These are phyloP conservation scores for Aricia artaxerxes DNA, from an alignment of 2,888 invertebrate species.

Conservation along the genomic window DNA sequence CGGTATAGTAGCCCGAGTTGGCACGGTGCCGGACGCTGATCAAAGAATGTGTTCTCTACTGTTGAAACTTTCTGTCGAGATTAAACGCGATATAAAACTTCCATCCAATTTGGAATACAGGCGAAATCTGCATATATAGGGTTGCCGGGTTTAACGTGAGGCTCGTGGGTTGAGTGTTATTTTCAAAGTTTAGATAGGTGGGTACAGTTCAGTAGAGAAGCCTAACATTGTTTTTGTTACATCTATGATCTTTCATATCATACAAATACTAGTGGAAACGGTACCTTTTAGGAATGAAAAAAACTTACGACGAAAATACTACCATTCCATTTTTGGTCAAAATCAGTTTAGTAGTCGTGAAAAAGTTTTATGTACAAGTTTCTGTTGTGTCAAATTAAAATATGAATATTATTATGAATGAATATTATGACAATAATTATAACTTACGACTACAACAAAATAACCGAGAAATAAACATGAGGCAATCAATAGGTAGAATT, in stretches of 20 bases:
- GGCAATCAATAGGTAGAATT: neutral
- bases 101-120: constrained; percentile 22
- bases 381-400: too few species aligned
- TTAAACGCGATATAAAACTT: constrained; percentile 26
- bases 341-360: too few species aligned
- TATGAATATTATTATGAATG: too few species aligned
- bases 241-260: too few species aligned
- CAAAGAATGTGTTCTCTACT: constrained; percentile 28
- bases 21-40: constrained; percentile 49
- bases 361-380: too few species aligned
- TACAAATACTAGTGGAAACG: too few species aligned
- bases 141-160: neutral
- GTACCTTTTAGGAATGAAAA: too few species aligned
- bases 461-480: neutral
- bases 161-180: neutral
- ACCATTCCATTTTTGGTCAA: too few species aligned
- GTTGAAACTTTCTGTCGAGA: constrained; percentile 27
- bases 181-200: neutral
- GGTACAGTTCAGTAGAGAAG: neutral
- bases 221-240: neutral
- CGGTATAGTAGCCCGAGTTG: constrained; percentile 54
- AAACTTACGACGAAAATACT: too few species aligned
- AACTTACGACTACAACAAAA: too few species aligned
- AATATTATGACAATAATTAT: too few species aligned
- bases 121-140: constrained; percentile 3